phyloP scores from a whole-genome alignment of 2,113 vertebrate genomes.

The Xerus inauris region DNA sequence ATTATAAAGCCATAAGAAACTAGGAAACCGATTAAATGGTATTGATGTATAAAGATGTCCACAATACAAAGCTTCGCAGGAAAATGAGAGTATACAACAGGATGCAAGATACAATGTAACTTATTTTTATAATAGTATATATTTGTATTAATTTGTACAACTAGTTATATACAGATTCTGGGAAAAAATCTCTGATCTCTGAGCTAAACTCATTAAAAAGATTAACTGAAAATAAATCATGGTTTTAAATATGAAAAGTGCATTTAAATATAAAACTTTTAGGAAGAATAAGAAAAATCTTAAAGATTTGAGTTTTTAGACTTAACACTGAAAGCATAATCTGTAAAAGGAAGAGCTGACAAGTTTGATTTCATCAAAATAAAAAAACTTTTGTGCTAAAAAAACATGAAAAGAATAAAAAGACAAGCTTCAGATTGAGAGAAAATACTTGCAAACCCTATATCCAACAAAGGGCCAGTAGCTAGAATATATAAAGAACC shows the following conservation, averaged over 20 bases:
- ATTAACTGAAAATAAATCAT: not conserved
- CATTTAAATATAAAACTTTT: not conserved
- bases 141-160: conserved; percentile 48
- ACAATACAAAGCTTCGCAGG: not conserved
- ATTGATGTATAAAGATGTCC: not conserved
- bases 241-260: conserved; percentile 6
- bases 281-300: not conserved
- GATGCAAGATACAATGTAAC: not conserved
- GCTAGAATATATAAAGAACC: not conserved
- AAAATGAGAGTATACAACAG: not conserved
- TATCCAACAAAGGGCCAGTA: not conserved
- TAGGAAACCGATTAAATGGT: not conserved
- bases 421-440: not conserved
- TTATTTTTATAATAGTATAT: conserved; percentile 25
- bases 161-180: not conserved
- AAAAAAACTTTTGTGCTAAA: not conserved
- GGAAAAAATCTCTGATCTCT: not conserved
- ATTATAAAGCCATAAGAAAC: not conserved
- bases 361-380: not conserved
- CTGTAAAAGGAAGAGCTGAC: not conserved
- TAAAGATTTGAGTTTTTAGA: not conserved
- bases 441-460: not conserved
- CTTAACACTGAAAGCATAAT: not conserved
- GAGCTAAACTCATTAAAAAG: conserved; percentile 16
- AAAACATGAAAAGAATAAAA: not conserved